phyloP scores from a whole-genome alignment of 2,888 invertebrate genomes.

The Lasioglossum marginatum region DNA sequence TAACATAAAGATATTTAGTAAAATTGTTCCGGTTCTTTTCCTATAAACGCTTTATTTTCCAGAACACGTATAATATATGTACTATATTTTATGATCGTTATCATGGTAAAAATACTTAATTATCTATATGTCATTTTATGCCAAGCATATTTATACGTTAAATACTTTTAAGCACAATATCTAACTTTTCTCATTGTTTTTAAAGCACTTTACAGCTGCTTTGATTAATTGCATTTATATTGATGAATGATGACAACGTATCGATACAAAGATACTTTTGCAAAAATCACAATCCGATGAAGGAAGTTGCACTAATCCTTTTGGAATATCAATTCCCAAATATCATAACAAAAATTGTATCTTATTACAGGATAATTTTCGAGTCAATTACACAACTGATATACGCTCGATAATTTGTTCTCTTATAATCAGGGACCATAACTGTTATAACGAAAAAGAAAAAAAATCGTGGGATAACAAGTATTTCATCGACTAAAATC shows the following conservation, averaged over 20 bases:
- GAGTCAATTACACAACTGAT: conserved; percentile 37
- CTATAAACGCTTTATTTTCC: conserved; percentile 19
- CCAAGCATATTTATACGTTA: conserved; percentile 52
- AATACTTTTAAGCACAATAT: conserved; percentile 39
- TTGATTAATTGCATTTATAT: conserved; percentile 38
- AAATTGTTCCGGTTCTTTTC: conserved; percentile 27
- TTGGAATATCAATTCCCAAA: conserved; percentile 12
- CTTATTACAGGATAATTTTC: conserved; percentile 21
- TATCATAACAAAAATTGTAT: conserved; percentile 22
- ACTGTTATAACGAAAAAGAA: too few species aligned
- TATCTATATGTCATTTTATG: conserved; percentile 34
- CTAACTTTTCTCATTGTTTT: conserved; percentile 12
- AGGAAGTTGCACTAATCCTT: conserved; percentile 13
- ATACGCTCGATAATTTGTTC: conserved; percentile 15
- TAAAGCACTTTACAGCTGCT: conserved; percentile 22
- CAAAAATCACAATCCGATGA: conserved; percentile 34
- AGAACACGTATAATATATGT: conserved; percentile 17
- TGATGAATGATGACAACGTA: conserved; percentile 39
- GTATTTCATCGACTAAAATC: too few species aligned
- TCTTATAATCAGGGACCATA: too few species aligned
- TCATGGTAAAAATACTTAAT: conserved; percentile 50
- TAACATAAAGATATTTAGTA: conserved; percentile 47
- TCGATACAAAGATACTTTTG: conserved; percentile 33
- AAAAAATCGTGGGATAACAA: too few species aligned
- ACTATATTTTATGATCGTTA: conserved; percentile 18